These are phyloP conservation scores for Tupiocoris notatus DNA, from an alignment of 2,888 invertebrate species.

Conservation along the genomic window DNA sequence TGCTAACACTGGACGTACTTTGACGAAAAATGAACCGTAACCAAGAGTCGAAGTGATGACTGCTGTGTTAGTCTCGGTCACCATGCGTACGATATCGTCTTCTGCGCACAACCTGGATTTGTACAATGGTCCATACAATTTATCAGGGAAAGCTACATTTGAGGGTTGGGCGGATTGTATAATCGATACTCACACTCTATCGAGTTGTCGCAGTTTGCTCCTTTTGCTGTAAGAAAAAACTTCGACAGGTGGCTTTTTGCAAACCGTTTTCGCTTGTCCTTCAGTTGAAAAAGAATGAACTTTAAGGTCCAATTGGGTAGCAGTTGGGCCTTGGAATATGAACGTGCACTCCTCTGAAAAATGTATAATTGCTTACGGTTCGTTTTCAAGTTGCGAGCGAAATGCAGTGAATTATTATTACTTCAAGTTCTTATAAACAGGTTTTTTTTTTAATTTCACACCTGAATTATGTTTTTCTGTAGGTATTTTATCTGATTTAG, in stretches of 20 bases:
- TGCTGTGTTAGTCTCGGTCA: conserved; percentile 23
- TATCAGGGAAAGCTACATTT: too few relatives aligned
- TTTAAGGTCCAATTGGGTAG: conserved; percentile 34
- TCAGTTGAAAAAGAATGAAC: conserved; percentile 28
- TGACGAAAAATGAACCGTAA: conserved; percentile 30
- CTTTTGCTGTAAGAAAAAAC: conserved; percentile 19
- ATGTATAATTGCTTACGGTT: too few relatives aligned
- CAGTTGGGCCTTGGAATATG: conserved; percentile 38
- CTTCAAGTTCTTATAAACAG: too few relatives aligned
- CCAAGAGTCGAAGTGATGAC: conserved; percentile 25
- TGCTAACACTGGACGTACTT: conserved; percentile 12
- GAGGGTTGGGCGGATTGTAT: too few relatives aligned
- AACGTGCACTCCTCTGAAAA: conserved; percentile 43
- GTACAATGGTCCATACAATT: too few relatives aligned
- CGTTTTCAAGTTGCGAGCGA: too few relatives aligned
- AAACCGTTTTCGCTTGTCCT: neutral
- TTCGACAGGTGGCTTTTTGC: conserved; percentile 25
- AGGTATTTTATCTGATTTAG: too few relatives aligned
- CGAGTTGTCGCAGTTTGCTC: conserved; percentile 8
- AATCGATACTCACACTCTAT: conserved; percentile 33
- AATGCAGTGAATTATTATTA: too few relatives aligned
- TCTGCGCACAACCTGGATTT: conserved; percentile 27
- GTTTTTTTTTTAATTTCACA: too few relatives aligned
- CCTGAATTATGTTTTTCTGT: too few relatives aligned
- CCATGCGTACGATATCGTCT: conserved; percentile 14